Conservation (phyloP, 1,140 invertebrate species). For the Chironomus tepperi region DNA sequence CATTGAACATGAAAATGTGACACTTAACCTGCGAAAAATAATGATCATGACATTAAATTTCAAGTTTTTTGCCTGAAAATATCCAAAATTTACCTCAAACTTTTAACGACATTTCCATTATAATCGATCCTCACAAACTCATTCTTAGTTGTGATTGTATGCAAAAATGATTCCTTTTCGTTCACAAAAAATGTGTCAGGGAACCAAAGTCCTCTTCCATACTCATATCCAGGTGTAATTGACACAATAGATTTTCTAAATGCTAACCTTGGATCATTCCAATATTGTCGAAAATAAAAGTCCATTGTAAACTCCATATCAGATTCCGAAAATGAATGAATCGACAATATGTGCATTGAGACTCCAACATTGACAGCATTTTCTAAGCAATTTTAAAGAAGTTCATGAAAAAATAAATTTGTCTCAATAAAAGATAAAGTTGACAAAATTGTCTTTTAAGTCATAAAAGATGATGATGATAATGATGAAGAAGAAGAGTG, state of each 20-base stretch:
- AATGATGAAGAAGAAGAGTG: too few species aligned
- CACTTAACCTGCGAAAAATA: neutral
- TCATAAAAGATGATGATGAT: neutral
- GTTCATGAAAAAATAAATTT: neutral
- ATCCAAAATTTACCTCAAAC: neutral
- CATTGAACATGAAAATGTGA: neutral
- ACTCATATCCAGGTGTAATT: neutral
- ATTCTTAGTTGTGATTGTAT: neutral
- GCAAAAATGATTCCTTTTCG: conserved; percentile 11
- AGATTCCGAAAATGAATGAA: neutral
- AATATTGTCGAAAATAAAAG: conserved; percentile 17
- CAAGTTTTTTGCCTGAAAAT: too few species aligned
- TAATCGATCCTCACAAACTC: neutral
- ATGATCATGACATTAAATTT: too few species aligned
- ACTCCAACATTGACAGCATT: neutral
- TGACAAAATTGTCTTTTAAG: neutral
- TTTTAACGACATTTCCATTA: neutral
- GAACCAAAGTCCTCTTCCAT: neutral
- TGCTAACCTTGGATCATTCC: neutral
- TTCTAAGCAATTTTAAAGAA: neutral
- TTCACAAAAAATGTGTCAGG: conserved; percentile 3
- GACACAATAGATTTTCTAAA: neutral
- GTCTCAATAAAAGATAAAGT: neutral
- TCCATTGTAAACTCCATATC: conserved; percentile 1
- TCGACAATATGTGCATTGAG: neutral